These are phyloP conservation scores for Genyomyrus donnyi DNA, from an alignment of 2,113 vertebrate genomes.

Conservation along the genomic window DNA sequence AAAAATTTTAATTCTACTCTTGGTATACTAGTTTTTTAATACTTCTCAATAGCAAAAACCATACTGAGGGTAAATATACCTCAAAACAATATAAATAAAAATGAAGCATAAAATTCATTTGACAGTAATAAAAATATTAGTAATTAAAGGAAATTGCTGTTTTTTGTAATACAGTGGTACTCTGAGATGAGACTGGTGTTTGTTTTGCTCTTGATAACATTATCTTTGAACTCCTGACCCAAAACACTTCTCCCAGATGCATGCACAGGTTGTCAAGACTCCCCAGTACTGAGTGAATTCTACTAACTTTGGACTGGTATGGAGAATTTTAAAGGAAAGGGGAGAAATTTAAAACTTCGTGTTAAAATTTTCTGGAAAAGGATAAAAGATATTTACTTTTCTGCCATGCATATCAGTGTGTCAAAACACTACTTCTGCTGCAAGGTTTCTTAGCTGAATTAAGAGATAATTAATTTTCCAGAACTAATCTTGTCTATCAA, in stretches of 20 bases:
- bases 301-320: not conserved
- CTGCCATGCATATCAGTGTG: not conserved
- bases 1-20: not conserved
- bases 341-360: too few relatives aligned
- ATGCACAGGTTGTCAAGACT: not conserved
- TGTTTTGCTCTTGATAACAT: not conserved
- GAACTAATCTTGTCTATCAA: not conserved
- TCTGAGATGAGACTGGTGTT: not conserved
- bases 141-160: not conserved
- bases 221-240: not conserved
- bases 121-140: not conserved
- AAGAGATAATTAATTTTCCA: conserved; percentile 2
- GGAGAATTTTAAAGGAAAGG: too few relatives aligned
- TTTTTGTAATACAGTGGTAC: not conserved
- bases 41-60: not conserved
- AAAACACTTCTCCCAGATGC: not conserved
- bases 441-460: not conserved
- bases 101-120: not conserved
- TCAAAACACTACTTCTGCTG: not conserved
- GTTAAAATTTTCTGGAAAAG: too few relatives aligned
- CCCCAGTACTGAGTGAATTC: not conserved
- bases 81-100: not conserved
- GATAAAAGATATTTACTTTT: not conserved
- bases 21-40: not conserved
- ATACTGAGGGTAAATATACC: not conserved